phyloP scores from a whole-genome alignment of 2,113 vertebrate genomes.

The Tychaedon coryphoeus region DNA sequence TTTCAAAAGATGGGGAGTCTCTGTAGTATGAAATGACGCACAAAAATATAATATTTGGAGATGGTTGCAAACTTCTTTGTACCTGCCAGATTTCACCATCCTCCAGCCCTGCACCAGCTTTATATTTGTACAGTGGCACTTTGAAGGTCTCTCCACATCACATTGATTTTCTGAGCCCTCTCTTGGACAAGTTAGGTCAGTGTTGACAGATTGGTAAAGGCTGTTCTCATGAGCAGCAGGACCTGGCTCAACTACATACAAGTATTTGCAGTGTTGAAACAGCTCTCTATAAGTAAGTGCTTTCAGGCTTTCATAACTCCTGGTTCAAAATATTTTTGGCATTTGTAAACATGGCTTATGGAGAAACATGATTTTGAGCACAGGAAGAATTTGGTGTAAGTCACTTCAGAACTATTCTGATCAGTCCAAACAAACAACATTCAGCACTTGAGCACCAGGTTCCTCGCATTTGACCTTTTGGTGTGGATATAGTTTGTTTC shows the following conservation, averaged over 20 bases:
- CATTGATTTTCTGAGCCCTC: not conserved
- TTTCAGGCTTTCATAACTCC: slow-evolving; percentile 45
- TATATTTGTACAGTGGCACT: not conserved
- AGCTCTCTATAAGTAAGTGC: slow-evolving; percentile 29
- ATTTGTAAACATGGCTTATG: slow-evolving; percentile 25
- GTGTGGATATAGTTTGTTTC: not conserved
- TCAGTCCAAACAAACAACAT: not conserved
- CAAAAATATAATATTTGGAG: not conserved
- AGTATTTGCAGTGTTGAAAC: slow-evolving; percentile 39
- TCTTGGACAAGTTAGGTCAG: not conserved
- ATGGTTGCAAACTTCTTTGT: not conserved
- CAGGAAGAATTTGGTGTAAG: slow-evolving; percentile 8
- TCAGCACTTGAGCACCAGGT: not conserved
- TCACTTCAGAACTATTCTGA: slow-evolving; percentile 3
- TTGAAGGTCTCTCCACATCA: not conserved
- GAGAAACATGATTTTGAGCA: slow-evolving; percentile 18
- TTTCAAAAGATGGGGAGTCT: not conserved
- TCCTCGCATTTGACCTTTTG: not conserved
- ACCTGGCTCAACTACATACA: not conserved
- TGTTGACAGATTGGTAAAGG: slow-evolving; percentile 17
- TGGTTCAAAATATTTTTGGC: slow-evolving; percentile 32
- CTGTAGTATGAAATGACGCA: not conserved
- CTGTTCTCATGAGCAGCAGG: slow-evolving; percentile 5
- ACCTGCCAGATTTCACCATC: not conserved
- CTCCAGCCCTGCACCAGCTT: not conserved